phyloP scores from a whole-genome alignment of 2,797 vertebrate genomes.

The Selene dorsalis region DNA sequence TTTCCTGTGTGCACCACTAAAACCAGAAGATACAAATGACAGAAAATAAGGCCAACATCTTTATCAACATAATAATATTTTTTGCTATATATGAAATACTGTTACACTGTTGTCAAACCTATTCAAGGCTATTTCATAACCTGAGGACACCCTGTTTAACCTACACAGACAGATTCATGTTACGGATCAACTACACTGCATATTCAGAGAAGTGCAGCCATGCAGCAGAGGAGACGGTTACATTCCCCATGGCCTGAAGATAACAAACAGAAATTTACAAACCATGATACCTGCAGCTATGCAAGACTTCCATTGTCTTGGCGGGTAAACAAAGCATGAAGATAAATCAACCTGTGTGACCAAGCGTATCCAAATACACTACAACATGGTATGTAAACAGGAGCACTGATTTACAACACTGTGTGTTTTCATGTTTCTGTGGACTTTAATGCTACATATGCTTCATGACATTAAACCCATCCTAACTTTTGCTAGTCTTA shows the following conservation, averaged over 20 bases:
- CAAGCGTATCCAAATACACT: conserved; percentile 25
- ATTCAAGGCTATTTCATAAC: neutral
- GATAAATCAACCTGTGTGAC: conserved; percentile 36
- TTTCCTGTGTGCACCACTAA: neutral
- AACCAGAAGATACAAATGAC: neutral
- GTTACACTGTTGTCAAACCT: too few relatives aligned
- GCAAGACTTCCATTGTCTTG: conserved; percentile 20
- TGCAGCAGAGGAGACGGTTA: conserved; percentile 40
- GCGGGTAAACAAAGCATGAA: conserved; percentile 32
- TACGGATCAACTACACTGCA: conserved; percentile 3
- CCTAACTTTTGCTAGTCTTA: neutral
- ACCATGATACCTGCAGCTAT: conserved; percentile 8
- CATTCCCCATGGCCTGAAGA: conserved; percentile 31
- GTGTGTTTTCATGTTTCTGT: conserved; percentile 9
- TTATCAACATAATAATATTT: neutral
- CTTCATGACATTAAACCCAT: conserved; percentile 26
- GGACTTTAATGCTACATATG: conserved; percentile 10
- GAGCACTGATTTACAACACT: neutral
- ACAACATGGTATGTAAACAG: conserved; percentile 6
- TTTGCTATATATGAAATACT: too few relatives aligned
- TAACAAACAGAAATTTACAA: conserved; percentile 26
- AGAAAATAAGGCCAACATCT: neutral
- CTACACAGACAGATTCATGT: neutral
- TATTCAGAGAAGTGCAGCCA: conserved; percentile 36
- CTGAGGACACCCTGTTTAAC: neutral